Percentiles rank a stretch among this genome's conserved stretches.
These are phyloP conservation scores for Cynopterus sphinx DNA, from an alignment of 2,797 vertebrate species.

Conservation along the genomic window DNA sequence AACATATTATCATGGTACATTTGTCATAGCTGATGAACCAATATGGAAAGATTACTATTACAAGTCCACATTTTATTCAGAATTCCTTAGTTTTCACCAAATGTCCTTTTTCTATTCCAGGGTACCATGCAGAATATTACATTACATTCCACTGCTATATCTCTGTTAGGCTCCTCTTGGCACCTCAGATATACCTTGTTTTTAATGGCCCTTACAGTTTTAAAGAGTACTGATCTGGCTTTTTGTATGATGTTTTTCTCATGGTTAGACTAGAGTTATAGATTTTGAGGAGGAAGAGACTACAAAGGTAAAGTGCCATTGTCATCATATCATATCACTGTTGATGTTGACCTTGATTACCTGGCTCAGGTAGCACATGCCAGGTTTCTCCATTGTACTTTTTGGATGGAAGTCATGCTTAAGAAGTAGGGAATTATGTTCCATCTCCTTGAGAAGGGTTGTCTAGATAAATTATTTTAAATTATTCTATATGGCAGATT, in stretches of 20 bases:
- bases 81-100: constrained; percentile 2
- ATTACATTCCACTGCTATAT: not conserved
- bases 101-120: not conserved
- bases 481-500: not conserved
- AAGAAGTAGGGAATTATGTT: not conserved
- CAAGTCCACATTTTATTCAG: not conserved
- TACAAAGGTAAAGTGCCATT: not conserved
- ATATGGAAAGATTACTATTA: not conserved
- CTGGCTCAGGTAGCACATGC: not conserved
- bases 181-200: not conserved
- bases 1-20: not conserved
- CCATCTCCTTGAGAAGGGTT: not conserved
- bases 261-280: not conserved
- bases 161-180: not conserved
- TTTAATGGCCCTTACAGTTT: not conserved
- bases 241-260: not conserved
- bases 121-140: not conserved
- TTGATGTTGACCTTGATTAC: not conserved
- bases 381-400: not conserved
- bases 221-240: not conserved
- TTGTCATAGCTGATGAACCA: not conserved
- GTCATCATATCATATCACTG: not conserved
- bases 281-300: not conserved
- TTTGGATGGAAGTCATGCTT: not conserved
- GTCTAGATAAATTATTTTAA: not conserved